Percentiles rank a stretch among this genome's conserved stretches.
phyloP scores from a whole-genome alignment of 2,797 vertebrate genomes.

The Morelia viridis region DNA sequence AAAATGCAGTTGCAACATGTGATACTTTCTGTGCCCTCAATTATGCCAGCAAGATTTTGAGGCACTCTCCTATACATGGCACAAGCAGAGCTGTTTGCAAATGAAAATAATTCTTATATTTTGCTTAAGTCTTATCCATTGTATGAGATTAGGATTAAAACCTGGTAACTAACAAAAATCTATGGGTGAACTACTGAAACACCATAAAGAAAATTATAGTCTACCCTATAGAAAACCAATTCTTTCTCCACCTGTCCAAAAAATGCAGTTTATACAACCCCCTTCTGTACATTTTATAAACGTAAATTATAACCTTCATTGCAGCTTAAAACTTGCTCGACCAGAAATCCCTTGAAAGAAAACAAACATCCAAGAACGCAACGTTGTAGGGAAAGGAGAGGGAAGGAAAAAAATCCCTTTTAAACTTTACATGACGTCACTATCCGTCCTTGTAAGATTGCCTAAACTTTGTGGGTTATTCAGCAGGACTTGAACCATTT shows the following conservation, averaged over 20 bases:
- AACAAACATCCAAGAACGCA: conserved; percentile 29
- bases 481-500: conserved; percentile 33
- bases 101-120: background rate
- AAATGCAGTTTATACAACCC: background rate
- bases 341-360: conserved; percentile 32
- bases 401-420: conserved; percentile 53
- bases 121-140: background rate
- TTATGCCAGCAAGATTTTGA: conserved; percentile 8
- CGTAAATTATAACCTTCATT: conserved; percentile 16
- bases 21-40: background rate
- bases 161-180: background rate
- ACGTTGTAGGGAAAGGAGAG: background rate
- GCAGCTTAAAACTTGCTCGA: background rate
- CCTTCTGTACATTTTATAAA: background rate
- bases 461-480: conserved; percentile 78
- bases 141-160: background rate
- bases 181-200: background rate
- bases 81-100: background rate
- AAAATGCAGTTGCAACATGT: background rate
- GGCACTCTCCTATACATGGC: background rate
- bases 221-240: background rate
- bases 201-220: accelerated
- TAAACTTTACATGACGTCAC: conserved; percentile 87
- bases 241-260: conserved; percentile 57
- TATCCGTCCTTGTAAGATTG: conserved; percentile 67